Percentiles rank a stretch among this genome's conserved stretches.
These are phyloP conservation scores for Corydoras sp. DNA, from an alignment of 2,113 vertebrate genomes.

Conservation along the genomic window DNA sequence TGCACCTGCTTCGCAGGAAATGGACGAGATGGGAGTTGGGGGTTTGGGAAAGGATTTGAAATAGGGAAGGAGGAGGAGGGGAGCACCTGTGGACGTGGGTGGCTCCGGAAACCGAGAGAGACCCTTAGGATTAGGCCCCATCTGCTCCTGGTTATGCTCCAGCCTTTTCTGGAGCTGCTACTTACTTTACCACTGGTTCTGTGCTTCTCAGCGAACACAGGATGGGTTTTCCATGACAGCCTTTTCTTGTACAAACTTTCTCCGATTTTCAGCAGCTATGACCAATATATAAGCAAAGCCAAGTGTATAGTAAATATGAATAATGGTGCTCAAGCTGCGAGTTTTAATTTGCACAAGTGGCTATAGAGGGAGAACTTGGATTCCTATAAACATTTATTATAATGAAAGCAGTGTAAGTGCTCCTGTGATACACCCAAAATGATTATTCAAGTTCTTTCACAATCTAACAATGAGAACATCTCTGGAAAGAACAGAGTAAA, in stretches of 20 bases:
- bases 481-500: conserved; percentile 16
- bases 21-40: conserved; percentile 22
- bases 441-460: conserved; percentile 25
- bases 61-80: conserved; percentile 19
- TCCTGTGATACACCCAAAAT: conserved; percentile 17
- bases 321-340: neutral
- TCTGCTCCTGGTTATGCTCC: conserved; percentile 48
- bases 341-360: conserved; percentile 16
- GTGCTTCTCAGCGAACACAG: conserved; percentile 10
- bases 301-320: conserved; percentile 5
- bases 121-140: conserved; percentile 48
- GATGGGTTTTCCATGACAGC: conserved; percentile 4
- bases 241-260: conserved; percentile 4
- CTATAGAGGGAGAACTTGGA: conserved; percentile 17
- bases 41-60: conserved; percentile 30
- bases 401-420: neutral
- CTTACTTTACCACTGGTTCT: conserved; percentile 33
- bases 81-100: conserved; percentile 47
- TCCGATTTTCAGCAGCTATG: conserved; percentile 19
- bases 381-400: neutral
- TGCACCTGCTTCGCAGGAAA: conserved; percentile 47
- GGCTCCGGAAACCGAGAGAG: conserved; percentile 43
- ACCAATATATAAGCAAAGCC: neutral
- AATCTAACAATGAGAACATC: conserved; percentile 29
- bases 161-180: conserved; percentile 38